phyloP scores from a whole-genome alignment of 1,140 invertebrate species.

The Drosophila funebris region DNA sequence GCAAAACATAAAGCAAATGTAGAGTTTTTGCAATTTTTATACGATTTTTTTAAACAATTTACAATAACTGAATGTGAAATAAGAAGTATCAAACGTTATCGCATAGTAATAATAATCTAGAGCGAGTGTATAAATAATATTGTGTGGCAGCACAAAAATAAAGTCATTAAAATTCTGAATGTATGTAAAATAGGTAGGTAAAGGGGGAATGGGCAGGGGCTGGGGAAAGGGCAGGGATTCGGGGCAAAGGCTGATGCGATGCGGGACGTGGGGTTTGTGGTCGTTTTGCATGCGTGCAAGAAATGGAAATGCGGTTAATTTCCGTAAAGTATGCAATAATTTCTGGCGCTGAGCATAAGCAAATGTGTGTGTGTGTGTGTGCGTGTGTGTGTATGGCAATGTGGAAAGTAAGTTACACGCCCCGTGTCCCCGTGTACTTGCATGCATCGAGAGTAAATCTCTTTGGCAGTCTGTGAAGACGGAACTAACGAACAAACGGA shows the following conservation, averaged over 20 bases:
- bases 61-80: no score
- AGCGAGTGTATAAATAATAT: slow-evolving; percentile 57
- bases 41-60: not conserved
- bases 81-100: not conserved
- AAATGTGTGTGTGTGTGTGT: slow-evolving; percentile 30
- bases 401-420: slow-evolving; percentile 71
- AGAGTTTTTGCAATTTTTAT: not conserved
- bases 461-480: slow-evolving; percentile 76
- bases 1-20: not conserved
- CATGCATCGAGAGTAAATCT: slow-evolving; percentile 67
- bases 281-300: slow-evolving; percentile 75
- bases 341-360: slow-evolving; percentile 75
- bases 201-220: not conserved
- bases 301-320: slow-evolving; percentile 83
- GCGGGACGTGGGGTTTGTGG: slow-evolving; percentile 48
- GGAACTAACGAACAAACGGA: slow-evolving; percentile 82
- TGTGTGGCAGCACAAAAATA: slow-evolving; percentile 62
- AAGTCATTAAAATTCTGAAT: slow-evolving; percentile 78
- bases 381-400: slow-evolving; percentile 13
- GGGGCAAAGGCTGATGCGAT: not conserved
- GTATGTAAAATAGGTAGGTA: slow-evolving; percentile 36
- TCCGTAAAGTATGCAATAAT: slow-evolving; percentile 83
- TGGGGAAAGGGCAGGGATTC: not conserved
- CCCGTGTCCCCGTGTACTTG: slow-evolving; percentile 27
- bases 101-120: slow-evolving; percentile 3